Evolutionary conservation across 2,113 vertebrate genomes (phyloP), one percentile per base, ranked within the genome.

Genomic region (Lates calcarifer): DNA sequence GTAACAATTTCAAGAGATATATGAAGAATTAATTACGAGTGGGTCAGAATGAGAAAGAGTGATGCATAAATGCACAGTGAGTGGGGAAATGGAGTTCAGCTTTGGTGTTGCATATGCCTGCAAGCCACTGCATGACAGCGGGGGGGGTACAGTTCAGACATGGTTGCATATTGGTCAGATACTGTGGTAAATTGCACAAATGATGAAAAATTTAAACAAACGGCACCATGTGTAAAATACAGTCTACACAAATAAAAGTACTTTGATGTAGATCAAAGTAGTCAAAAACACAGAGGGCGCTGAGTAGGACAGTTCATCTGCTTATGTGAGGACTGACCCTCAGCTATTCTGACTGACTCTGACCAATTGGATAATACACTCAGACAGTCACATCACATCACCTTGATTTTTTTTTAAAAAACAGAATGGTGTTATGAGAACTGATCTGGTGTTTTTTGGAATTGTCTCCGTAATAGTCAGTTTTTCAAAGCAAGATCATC

Each of bases 41-140:
- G 31, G n/a, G 51, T 78, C 74, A 68, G 62, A 63, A 22, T 67
- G 31, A 35, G 26, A 74, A 20, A 29, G 18, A 69, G 58, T 33
- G 39, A 29, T 61, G 41, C 37, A 68, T 41, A 49, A 26, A 73
- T 77, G 18, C 67, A 41, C 33, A 56, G 20, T 47, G 29, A 43
- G 57, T 51, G 45, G 33, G n/a, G 53, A 45, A 74, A 24, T 28
- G 3, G 14, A 57, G 15, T 57, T 73, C 3, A 28, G 53, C 39
- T 81, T 65, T 74, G 37, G 18, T 81, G 43, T 61, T 77, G 65
- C 57, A 35, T 77, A 74, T 75, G 58, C 63, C 65, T 67, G 31
- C 18, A 47, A 63, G 39, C 45, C 61, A 20, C 33, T 39, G 41
- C 60, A 31, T 45, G 22, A 77, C 77, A 66, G 72, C 10, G 3